phyloP scores from a whole-genome alignment of 1,140 invertebrate genomes.

The Temnothorax nylanderi region DNA sequence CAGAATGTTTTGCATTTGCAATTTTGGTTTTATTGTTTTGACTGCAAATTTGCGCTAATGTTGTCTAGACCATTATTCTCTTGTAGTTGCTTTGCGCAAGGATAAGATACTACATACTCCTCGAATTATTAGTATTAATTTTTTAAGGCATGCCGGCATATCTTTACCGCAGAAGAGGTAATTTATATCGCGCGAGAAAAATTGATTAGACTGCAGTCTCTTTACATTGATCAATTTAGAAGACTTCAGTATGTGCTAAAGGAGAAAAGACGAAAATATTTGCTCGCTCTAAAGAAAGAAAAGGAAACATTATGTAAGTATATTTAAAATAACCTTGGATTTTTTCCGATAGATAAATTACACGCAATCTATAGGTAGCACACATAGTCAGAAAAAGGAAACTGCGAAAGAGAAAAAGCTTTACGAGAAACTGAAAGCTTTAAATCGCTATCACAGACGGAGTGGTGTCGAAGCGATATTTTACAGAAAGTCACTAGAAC shows the following conservation, averaged over 20 bases:
- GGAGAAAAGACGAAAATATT: slow-evolving; percentile 91
- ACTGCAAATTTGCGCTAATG: neutral
- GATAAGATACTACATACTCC: slow-evolving; percentile 74
- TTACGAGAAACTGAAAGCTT: slow-evolving; percentile 92
- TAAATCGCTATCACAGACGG: slow-evolving; percentile 91
- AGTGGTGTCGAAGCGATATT: slow-evolving; percentile 93
- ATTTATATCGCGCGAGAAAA: slow-evolving; percentile 92
- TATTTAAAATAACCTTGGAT: slow-evolving; percentile 12
- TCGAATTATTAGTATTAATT: slow-evolving; percentile 83
- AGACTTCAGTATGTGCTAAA: slow-evolving; percentile 90
- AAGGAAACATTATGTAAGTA: slow-evolving; percentile 92
- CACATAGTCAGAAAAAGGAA: slow-evolving; percentile 89
- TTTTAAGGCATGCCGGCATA: slow-evolving; percentile 92
- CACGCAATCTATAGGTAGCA: slow-evolving; percentile 87
- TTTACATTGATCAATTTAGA: slow-evolving; percentile 94
- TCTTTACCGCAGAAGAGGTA: slow-evolving; percentile 95
- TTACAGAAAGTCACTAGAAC: slow-evolving; percentile 92
- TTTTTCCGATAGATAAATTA: slow-evolving; percentile 48
- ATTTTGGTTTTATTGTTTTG: neutral
- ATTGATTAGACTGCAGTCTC: slow-evolving; percentile 91
- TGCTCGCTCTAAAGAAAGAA: slow-evolving; percentile 91
- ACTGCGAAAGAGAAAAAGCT: slow-evolving; percentile 90
- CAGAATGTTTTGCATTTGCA: neutral
- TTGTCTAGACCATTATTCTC: neutral
- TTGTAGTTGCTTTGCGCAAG: slow-evolving; percentile 75